A percentile compares a stretch with the other conserved stretches of the same genome.
These are phyloP conservation scores for Ichneumon xanthorius DNA, from an alignment of 2,888 invertebrate species.

Conservation along the genomic window DNA sequence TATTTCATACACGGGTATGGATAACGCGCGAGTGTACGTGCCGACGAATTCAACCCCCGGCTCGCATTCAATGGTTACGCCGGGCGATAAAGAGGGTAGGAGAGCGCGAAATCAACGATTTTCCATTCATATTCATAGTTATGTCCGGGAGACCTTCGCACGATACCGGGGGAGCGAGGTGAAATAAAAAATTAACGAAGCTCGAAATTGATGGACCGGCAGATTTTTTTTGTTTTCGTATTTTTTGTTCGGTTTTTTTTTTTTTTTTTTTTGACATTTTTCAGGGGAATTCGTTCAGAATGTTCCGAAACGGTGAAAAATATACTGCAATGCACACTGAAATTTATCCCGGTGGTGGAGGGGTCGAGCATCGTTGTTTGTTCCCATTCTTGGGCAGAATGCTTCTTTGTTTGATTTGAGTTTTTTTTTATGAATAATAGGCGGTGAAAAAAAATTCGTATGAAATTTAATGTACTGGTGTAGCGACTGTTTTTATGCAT, in stretches of 20 bases:
- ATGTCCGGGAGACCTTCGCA: background rate
- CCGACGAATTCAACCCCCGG: constrained; percentile 50
- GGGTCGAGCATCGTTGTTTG: too few relatives aligned
- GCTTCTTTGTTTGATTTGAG: too few relatives aligned
- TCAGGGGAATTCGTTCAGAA: too few relatives aligned
- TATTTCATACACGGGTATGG: constrained; percentile 46
- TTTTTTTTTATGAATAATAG: too few relatives aligned
- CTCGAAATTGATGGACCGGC: background rate
- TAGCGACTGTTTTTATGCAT: too few relatives aligned
- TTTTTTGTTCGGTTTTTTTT: background rate
- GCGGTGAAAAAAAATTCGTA: too few relatives aligned
- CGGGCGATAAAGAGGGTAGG: constrained; percentile 35
- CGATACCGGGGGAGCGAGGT: background rate
- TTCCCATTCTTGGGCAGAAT: too few relatives aligned
- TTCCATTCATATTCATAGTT: constrained; percentile 21
- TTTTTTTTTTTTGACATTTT: background rate
- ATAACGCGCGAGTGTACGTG: constrained; percentile 54
- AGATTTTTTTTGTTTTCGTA: background rate
- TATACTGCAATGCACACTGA: too few relatives aligned
- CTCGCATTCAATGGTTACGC: constrained; percentile 48
- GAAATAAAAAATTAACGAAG: background rate
- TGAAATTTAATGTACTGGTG: too few relatives aligned
- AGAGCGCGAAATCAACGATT: constrained; percentile 25
- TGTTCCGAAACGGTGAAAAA: too few relatives aligned
- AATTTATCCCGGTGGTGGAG: too few relatives aligned